Base-by-base conservation (phyloP, 1,140 invertebrate species). In the Marisa cornuarietis region DNA sequence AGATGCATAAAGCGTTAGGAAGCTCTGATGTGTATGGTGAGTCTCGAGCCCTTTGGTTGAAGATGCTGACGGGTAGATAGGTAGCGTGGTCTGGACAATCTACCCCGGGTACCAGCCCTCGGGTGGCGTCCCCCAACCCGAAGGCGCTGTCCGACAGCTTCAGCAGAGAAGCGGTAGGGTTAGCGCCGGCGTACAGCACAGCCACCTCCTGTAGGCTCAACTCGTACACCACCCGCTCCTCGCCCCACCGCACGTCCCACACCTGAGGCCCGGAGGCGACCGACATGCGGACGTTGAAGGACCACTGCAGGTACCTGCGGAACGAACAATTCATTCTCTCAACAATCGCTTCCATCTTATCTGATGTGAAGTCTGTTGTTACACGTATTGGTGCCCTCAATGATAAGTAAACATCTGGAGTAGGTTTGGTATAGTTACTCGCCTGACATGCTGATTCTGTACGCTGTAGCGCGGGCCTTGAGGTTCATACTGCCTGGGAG, bases 1-100 rank as follows among this genome's bases (percentile, higher is more conserved):
- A 90, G 2, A 90, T 61, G 81, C 89, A 90, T n/a, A 87, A 78
- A 1, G 85, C 66, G 88, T 14, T 88, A 71, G 81, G 87, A 87
- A 24, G 83, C 79, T 6, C 85, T 66, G 78, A 79, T 0, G 49
- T 61, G n/a, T 62, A 61, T 11, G 75, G 68, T 16, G 73, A 31
- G 11, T 62, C 31, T 9, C 52, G 62, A 20, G 76, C 78, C 66
- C 80, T 81, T 16, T 76, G 76, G 24, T 79, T 71, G 58, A 82
- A 81, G 1, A 20, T 71, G 71, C 71, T 73, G 79, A 79, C 71
- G 31, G 4, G 16, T 18, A 85, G 66, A 26, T 79, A 88, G 10
- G 80, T 81, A 6, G 88, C 84, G 79, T 84, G 74, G 18, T 79
- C 52, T 11, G 88, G 88, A 79, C 88, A 89, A 72, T 89, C 88